Evolutionary conservation across 2,113 vertebrate genomes (phyloP).

Genomic region (Arizona elegans): DNA sequence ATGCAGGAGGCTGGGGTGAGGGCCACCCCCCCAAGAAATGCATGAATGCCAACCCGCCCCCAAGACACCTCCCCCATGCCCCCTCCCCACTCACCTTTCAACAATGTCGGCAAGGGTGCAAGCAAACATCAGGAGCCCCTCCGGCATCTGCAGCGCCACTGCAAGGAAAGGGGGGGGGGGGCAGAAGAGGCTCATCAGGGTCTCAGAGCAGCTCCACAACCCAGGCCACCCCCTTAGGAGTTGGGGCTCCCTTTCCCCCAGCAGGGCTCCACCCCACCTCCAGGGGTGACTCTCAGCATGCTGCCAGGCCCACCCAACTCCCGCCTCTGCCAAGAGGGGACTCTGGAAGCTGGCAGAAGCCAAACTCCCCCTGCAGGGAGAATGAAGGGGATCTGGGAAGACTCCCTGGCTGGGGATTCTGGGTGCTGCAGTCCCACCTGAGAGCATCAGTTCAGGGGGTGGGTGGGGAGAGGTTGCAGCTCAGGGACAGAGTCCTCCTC

Average conservation of each 20-base stretch:
- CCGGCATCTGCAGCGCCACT: slow-evolving; percentile 97
- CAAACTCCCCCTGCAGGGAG: neutral
- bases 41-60: neutral
- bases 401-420: neutral
- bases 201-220: neutral
- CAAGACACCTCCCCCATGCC: neutral
- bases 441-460: neutral
- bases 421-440: neutral
- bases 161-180: slow-evolving; percentile 31
- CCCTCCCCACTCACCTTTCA: slow-evolving; percentile 77
- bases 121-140: slow-evolving; percentile 96
- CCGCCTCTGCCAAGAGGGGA: neutral
- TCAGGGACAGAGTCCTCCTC: neutral
- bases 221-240: neutral
- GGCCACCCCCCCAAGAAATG: neutral
- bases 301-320: neutral
- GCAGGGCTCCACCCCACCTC: neutral
- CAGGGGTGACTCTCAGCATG: neutral
- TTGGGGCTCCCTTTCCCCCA: neutral
- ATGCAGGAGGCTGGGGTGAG: neutral
- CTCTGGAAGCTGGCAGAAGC: neutral
- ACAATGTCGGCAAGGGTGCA: slow-evolving; percentile 94
- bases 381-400: neutral
- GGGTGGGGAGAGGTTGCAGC: neutral
- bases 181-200: neutral